Evolutionary conservation across 92 coral and sea anemone species (phyloP), one percentile per base, ranked within the genome.

Genomic region (Epizoanthus stellaris): DNA sequence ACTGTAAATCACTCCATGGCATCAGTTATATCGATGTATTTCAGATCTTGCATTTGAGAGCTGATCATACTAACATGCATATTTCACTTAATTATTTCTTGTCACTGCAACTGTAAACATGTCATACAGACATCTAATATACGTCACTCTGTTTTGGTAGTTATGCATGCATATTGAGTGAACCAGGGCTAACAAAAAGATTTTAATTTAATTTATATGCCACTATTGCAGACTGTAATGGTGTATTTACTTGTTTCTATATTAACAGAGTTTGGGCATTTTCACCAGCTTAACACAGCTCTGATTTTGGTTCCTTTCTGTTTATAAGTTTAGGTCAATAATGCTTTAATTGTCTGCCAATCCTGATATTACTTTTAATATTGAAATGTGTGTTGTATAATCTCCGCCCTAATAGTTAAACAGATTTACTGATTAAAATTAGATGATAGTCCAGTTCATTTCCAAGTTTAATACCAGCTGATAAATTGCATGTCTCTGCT

Each of bases 51-150:
- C 76, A 42, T 72, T 72, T 56, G 67, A 75, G 47, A 75, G 59
- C 20, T 23, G 62, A 73, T 53, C 52, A 69, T 14, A 11, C 40
- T n/a, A 75, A 9, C 20, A 56, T 75, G 23, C 39, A 20, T 23
- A 52, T 75, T 15, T 30, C 65, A 74, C 59, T 34, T 53, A 75
- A 75, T 75, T 75, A 56, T 53, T 14, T 30, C 40, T 17, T 57
- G 47, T 39, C 80, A 57, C 80, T 57, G 14, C 21, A 71, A 75
- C 43, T 56, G 80, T 75, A 75, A 75, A 75, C 80, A 75, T 75
- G 80, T 16, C 80, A 75, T 57, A 36, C 80, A 30, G 30, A 15
- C 52, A 25, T 17, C 59, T 63, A 25, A 54, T 75, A 53, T 34
- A 52, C 53, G 66, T 3, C 80, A 53, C 12, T 36, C 19, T 15